Percentiles rank a stretch among this genome's conserved stretches.
These are phyloP conservation scores for Potamilus streckersoni DNA, from an alignment of 1,140 invertebrate species.

Conservation along the genomic window DNA sequence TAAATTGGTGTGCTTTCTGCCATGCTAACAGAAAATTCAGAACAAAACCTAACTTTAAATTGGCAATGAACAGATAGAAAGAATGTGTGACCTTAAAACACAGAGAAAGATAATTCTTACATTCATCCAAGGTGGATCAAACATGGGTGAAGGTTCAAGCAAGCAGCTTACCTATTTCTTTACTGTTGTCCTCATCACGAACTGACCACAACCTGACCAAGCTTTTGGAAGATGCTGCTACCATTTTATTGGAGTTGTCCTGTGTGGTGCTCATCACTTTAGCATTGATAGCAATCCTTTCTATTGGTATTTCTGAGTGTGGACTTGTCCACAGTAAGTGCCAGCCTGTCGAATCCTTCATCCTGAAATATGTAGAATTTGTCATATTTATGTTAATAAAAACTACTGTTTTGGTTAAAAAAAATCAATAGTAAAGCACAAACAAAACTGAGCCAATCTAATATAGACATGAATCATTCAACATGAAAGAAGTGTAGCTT, in stretches of 20 bases:
- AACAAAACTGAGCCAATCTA: too few species aligned
- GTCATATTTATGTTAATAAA: neutral
- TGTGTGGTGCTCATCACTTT: conserved; percentile 78
- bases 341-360: conserved; percentile 97
- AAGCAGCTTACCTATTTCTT: conserved; percentile 77
- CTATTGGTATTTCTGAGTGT: conserved; percentile 88
- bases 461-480: too few species aligned
- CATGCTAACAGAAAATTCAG: too few species aligned
- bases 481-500: too few species aligned
- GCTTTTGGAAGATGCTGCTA: conserved; percentile 86
- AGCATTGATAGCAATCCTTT: conserved; percentile 93
- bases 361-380: conserved; percentile 70
- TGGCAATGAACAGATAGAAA: too few species aligned
- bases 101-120: too few species aligned
- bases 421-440: neutral
- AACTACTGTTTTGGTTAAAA: neutral
- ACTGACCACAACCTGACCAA: conserved; percentile 92
- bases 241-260: conserved; percentile 80
- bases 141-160: too few species aligned
- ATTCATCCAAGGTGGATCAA: too few species aligned
- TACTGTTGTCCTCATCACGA: conserved; percentile 81
- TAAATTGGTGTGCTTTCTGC: too few species aligned
- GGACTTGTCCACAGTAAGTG: conserved; percentile 94
- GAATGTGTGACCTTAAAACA: too few species aligned
- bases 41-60: too few species aligned